A percentile compares a stretch with the other conserved stretches of the same genome.
Conservation (phyloP, 2,888 invertebrate species). For the Lymantria dispar region DNA sequence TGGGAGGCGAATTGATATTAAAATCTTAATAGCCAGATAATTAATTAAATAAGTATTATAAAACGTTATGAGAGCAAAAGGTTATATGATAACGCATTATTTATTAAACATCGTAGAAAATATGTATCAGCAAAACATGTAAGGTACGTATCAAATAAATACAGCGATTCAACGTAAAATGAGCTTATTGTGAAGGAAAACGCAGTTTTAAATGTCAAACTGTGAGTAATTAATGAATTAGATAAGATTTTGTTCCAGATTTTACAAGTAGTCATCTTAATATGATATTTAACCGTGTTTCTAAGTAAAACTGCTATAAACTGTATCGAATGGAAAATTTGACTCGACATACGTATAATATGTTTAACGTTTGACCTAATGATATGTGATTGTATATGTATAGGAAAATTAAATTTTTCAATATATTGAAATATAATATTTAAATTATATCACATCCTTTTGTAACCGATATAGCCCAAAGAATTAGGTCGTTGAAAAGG, state of each 20-base stretch:
- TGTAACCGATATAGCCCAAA: no score
- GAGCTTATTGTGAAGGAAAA: background rate
- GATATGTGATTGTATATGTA: conserved; percentile 11
- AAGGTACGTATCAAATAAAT: conserved; percentile 16
- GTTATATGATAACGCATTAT: conserved; percentile 37
- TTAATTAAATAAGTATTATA: conserved; percentile 50
- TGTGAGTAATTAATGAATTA: conserved; percentile 18
- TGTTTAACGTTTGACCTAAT: conserved; percentile 28
- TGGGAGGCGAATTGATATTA: conserved; percentile 31
- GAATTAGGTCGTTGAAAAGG: no score
- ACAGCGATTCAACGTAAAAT: conserved; percentile 4
- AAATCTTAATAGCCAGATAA: conserved; percentile 35
- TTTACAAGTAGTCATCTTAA: conserved; percentile 24
- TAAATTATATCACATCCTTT: no score
- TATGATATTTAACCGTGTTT: conserved; percentile 29
- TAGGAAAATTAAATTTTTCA: background rate
- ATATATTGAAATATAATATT: background rate
- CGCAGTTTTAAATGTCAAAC: conserved; percentile 17
- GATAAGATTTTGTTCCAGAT: conserved; percentile 34
- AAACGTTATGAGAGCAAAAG: conserved; percentile 42
- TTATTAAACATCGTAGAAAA: conserved; percentile 33
- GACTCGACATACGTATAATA: background rate
- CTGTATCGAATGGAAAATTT: conserved; percentile 9
- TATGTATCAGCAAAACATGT: conserved; percentile 13
- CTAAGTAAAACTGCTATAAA: conserved; percentile 10